Percentiles rank a stretch among this genome's conserved stretches.
Conservation (phyloP, 2,888 invertebrate species). For the Oligia strigilis region DNA sequence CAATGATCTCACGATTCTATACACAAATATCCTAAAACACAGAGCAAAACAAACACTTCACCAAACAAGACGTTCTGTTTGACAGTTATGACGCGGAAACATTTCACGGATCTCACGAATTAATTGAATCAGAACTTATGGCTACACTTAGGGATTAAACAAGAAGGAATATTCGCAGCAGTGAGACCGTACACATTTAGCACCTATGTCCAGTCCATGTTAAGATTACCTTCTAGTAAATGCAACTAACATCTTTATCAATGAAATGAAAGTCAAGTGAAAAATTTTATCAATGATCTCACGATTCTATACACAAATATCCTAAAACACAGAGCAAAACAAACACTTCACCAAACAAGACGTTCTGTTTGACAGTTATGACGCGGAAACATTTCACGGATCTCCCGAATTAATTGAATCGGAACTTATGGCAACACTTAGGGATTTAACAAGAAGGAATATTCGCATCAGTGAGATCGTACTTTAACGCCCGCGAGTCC, state of each 20-base stretch:
- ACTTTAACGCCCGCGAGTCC: slow-evolving; percentile 69
- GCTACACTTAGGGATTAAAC: slow-evolving; percentile 69
- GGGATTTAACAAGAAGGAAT: slow-evolving; percentile 71
- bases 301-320: slow-evolving; percentile 15
- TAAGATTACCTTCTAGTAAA: too few relatives aligned
- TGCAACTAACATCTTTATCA: too few relatives aligned
- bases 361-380: slow-evolving; percentile 35
- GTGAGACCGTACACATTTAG: slow-evolving; percentile 69
- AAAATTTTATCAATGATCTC: too few relatives aligned
- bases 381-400: slow-evolving; percentile 40
- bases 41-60: slow-evolving; percentile 10
- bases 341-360: slow-evolving; percentile 24
- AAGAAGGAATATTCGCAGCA: slow-evolving; percentile 69
- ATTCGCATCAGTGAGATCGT: slow-evolving; percentile 69
- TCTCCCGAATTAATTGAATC: slow-evolving; percentile 47
- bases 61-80: slow-evolving; percentile 35
- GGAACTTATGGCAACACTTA: slow-evolving; percentile 61
- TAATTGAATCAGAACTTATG: slow-evolving; percentile 60
- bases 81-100: slow-evolving; percentile 28
- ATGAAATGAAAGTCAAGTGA: too few relatives aligned
- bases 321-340: slow-evolving; percentile 14
- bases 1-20: not conserved
- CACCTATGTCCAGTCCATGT: too few relatives aligned
- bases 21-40: slow-evolving; percentile 22
- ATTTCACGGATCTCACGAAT: slow-evolving; percentile 43